Conservation (phyloP, 2,888 invertebrate species). For the Drosophila acutilabella region DNA sequence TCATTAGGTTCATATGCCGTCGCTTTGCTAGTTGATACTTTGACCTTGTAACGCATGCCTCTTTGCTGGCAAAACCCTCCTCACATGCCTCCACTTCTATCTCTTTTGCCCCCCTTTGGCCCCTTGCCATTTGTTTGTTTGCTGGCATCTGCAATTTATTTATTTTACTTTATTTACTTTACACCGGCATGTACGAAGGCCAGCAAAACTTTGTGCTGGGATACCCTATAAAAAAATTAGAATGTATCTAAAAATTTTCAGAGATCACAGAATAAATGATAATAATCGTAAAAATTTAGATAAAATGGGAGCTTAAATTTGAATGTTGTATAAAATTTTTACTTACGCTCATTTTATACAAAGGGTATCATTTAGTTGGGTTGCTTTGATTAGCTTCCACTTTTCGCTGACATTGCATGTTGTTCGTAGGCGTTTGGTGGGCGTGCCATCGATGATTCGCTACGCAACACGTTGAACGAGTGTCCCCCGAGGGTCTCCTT, state of each 20-base stretch:
- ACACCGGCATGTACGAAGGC: conserved; percentile 55
- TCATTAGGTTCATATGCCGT: conserved; percentile 73
- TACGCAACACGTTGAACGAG: conserved; percentile 39
- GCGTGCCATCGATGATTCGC: conserved; percentile 35
- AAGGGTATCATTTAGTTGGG: neutral
- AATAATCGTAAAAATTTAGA: neutral
- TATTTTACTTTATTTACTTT: conserved; percentile 66
- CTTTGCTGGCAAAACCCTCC: conserved; percentile 32
- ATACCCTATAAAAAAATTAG: conserved; percentile 30
- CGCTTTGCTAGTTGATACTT: conserved; percentile 69
- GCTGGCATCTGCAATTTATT: conserved; percentile 76
- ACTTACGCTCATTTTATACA: neutral
- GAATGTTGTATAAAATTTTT: too few relatives aligned
- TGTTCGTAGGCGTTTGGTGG: conserved; percentile 15
- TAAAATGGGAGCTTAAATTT: neutral
- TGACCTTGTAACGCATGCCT: conserved; percentile 70
- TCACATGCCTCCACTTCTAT: neutral
- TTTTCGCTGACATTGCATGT: conserved; percentile 41
- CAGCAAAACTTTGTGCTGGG: conserved; percentile 2
- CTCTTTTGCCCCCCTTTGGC: conserved; percentile 2
- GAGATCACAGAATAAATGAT: too few relatives aligned
- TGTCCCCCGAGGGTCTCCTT: conserved; percentile 10
- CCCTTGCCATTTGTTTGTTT: conserved; percentile 46
- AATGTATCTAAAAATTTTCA: too few relatives aligned
- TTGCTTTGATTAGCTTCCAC: neutral